Percentiles rank a stretch among this genome's conserved stretches.
Conservation (phyloP, 2,888 invertebrate species). For the Hyposoter didymator region DNA sequence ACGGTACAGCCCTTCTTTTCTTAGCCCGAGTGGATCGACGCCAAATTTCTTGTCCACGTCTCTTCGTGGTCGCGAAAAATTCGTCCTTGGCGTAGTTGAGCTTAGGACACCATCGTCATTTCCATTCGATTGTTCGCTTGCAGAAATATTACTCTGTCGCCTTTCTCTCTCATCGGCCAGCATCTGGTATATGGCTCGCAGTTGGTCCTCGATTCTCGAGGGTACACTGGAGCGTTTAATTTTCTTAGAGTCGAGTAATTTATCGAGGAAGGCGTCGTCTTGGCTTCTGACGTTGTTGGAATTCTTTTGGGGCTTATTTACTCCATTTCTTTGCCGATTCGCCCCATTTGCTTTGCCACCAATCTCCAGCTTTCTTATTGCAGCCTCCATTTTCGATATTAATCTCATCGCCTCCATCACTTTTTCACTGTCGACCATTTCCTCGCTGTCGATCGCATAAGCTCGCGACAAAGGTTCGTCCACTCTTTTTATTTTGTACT, state of each 20-base stretch:
- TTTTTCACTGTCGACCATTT: slow-evolving; percentile 68
- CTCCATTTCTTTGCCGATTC: slow-evolving; percentile 7
- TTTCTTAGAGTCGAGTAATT: slow-evolving; percentile 71
- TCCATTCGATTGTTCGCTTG: not conserved
- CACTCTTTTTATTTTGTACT: slow-evolving; percentile 62
- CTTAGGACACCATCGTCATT: not conserved
- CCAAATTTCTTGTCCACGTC: slow-evolving; percentile 63
- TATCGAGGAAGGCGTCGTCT: slow-evolving; percentile 68
- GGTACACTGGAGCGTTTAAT: slow-evolving; percentile 70
- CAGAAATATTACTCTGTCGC: slow-evolving; percentile 20
- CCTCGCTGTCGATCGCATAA: slow-evolving; percentile 46
- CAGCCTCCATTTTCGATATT: slow-evolving; percentile 72
- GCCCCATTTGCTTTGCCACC: not conserved
- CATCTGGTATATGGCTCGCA: slow-evolving; percentile 67
- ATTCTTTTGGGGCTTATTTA: slow-evolving; percentile 43
- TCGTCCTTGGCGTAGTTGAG: not conserved
- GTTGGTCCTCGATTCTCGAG: slow-evolving; percentile 69
- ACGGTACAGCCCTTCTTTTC: slow-evolving; percentile 52
- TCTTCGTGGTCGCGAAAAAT: slow-evolving; percentile 43
- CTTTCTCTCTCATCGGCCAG: slow-evolving; percentile 66
- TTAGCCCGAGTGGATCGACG: slow-evolving; percentile 65
- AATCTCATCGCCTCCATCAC: slow-evolving; percentile 72
- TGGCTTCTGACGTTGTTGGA: slow-evolving; percentile 11
- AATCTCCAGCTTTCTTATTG: slow-evolving; percentile 65
- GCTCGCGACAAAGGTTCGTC: slow-evolving; percentile 42